Evolutionary conservation across 1,140 invertebrate genomes (phyloP).

Genomic region (Potamilus streckersoni): DNA sequence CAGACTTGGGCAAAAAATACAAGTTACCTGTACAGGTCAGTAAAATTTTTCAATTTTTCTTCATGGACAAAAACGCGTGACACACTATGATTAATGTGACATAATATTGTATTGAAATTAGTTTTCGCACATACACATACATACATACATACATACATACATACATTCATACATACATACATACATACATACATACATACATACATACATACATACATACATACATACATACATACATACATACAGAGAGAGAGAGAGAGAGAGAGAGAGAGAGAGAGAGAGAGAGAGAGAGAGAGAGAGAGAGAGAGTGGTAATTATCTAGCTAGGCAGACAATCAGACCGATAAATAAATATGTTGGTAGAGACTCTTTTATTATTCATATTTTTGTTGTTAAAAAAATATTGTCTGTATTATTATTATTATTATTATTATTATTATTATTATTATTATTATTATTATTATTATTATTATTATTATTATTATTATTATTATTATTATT

Average conservation of each 20-base stretch:
- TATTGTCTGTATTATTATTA: neutral
- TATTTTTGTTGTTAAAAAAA: too few species aligned
- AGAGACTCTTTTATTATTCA: neutral
- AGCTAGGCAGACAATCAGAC: neutral
- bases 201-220: neutral
- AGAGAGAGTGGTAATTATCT: neutral
- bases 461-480: too few species aligned
- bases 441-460: slow-evolving; percentile 50
- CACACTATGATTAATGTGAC: too few species aligned
- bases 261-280: neutral
- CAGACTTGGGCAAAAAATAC: slow-evolving; percentile 77
- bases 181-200: too few species aligned
- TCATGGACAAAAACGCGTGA: neutral
- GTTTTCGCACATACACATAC: too few species aligned
- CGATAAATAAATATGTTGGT: neutral
- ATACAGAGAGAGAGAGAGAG: too few species aligned
- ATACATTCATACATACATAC: too few species aligned
- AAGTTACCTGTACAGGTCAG: slow-evolving; percentile 82
- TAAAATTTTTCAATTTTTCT: neutral
- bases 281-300: neutral
- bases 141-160: too few species aligned
- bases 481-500: slow-evolving; percentile 51
- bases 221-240: too few species aligned
- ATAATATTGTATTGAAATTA: too few species aligned
- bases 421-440: too few species aligned